Base-by-base conservation (phyloP, 2,797 vertebrate species). In the Microctenopoma steveboyesi region DNA sequence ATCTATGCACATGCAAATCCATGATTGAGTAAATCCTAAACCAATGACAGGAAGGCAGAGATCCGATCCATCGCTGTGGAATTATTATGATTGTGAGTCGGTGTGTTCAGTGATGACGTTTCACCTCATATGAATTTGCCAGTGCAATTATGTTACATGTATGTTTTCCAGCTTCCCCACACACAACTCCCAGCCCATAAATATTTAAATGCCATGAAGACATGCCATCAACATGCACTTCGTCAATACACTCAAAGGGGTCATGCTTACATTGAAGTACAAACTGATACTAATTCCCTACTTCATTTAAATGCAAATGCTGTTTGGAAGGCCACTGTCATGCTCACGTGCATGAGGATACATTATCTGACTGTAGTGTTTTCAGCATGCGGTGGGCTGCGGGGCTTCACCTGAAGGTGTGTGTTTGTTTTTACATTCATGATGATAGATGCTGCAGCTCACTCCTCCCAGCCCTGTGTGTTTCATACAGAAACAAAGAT, bases 231-330 rank as follows among this genome's bases (percentile, higher is more conserved):
- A 71, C 73, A 74, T 79, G 60, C 55, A 55, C 25, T 75, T 66
- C 68, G 52, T 69, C 40, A n/a, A 3, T 55, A 55, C 0, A 56
- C 18, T 74, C 54, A 42, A 45, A 69, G 25, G 67, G 56, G 51
- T 66, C 64, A 72, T 47, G 42, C 51, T 75, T 72, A 74, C 45
- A 68, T 64, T 79, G 46, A 57, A 84, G 64, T 74, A 74, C 74
- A 84, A 86, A 76, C 67, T 52, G 57, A 66, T 69, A 62, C 60
- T 79, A 79, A 86, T 75, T 82, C 55, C 74, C 66, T 51, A 33
- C 42, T 56, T 90, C 68, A 86, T 88, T 80, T 84, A 88, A 70
- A 86, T 90, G 84, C 61, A 86, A 88, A 88, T 83, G 71, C 53
- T 30, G 62, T 66, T 79, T 62, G 69, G 65, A 52, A 28, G 52